Evolutionary conservation across 2,797 vertebrate species (phyloP), one percentile per base, ranked within the genome.

Genomic region (Acipenser oxyrinchus): DNA sequence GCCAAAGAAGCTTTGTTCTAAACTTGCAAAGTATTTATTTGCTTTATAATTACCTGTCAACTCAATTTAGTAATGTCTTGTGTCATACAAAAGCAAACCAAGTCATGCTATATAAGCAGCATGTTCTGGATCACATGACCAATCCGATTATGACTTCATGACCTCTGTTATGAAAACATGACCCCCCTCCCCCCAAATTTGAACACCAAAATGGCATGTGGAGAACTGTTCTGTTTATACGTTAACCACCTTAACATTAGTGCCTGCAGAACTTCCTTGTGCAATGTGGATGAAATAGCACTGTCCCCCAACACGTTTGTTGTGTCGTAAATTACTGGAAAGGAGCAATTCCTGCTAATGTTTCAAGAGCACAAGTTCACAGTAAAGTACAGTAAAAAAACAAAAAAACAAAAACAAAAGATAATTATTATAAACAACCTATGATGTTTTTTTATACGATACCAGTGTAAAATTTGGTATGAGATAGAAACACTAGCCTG

Each of bases 71-170:
- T 94, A 90, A 95, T 91, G 83, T 86, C 76, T 87, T 82, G 71
- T 94, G 94, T 95, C 93, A 94, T 92, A 92, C 74, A 79, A 95
- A 95, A 97, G 90, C 94, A 95, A 95, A 97, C 91, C 84, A 84
- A 88, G 83, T 78, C 85, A 80, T 55, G 69, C 84, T 83, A 78
- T 73, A 67, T 86, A 86, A 87, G 82, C 81, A 83, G 83, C 75
- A 72, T 76, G 75, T 70, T 77, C 74, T 72, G 73, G 82, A 81
- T 88, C 81, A 71, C 83, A 75, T 84, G 83, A 86, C 85, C 82
- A 83, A 77, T 37, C 77, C 85, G 84, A 82, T 82, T 84, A 64
- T 75, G 83, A 87, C 85, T 90, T 85, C 59, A 63, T 84, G 87
- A 87, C 87, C 86, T 81, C 79, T 82, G 76, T 83, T 80, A 74